Evolutionary conservation across 2,888 invertebrate species (phyloP), one percentile per base, ranked within the genome.

Genomic region (Coelopa pilipes): DNA sequence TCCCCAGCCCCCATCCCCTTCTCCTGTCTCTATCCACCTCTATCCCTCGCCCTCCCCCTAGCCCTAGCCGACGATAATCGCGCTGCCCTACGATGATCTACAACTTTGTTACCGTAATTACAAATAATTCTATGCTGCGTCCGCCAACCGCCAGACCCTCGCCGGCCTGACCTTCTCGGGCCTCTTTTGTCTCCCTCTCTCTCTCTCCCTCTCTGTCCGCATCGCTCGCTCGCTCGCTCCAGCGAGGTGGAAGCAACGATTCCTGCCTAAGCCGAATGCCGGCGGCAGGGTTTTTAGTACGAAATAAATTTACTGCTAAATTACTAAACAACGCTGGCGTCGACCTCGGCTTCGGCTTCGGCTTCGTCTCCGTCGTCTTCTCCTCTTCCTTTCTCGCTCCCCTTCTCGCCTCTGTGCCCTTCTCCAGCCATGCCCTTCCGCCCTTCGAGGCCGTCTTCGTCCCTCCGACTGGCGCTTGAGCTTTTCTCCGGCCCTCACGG

Each of bases 251-350:
- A 34, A 24, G 21, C n/a, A 21, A 47, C 65, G 19, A 65, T 45
- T 45, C 65, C 47, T 19, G 19, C 59, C n/a, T 63, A 63, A 63
- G 62, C 57, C 34, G 7, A 34, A 63, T 70, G 74, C 63, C 60
- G 67, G 21, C 62, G 68, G 68, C 68, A 68, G 59, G 19, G 46
- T n/a, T 55, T 57, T 70, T 60, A 57, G 50, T 57, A 65, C 60
- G 60, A 67, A 59, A 60, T 74, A 70, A 70, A 70, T 70, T 65
- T 70, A 66, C 70, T 63, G 70, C 70, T 74, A 67, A 74, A 74
- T 74, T 62, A 74, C 74, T 21, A 74, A 60, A 66, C 60, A 72
- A 72, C 57, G 46, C 12, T 66, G n/a, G 34, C 34, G 34, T 34
- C 34, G 34, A 34, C 34, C 4, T 34, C 34, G 34, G 2, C 34